Evolutionary conservation across 2,797 vertebrate genomes (phyloP).

Genomic region (Notolabrus celidotus): DNA sequence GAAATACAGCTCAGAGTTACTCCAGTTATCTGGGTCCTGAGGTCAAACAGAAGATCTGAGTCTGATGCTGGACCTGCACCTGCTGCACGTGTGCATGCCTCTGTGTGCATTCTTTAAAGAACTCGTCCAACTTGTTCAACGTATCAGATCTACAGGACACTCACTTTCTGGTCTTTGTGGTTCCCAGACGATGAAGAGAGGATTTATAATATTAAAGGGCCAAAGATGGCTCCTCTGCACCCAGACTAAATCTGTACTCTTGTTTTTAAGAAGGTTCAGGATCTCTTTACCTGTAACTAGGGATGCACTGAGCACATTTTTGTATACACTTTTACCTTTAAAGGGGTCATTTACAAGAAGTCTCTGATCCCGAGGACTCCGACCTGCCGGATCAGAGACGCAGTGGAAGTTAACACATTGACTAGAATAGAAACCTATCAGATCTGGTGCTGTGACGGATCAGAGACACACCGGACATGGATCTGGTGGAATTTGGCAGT

Average conservation of each 20-base stretch:
- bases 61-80: slow-evolving; percentile 14
- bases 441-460: no score
- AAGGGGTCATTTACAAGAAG: no score
- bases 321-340: no score
- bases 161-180: slow-evolving; percentile 7
- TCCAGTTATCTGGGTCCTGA: slow-evolving; percentile 20
- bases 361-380: no score
- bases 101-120: slow-evolving; percentile 36
- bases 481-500: no score
- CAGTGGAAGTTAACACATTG: no score
- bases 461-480: no score
- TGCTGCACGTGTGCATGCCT: slow-evolving; percentile 9
- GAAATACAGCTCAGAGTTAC: not conserved
- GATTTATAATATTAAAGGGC: no score
- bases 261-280: not conserved
- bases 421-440: no score
- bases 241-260: not conserved
- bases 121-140: slow-evolving; percentile 20
- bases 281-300: not conserved
- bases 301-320: no score
- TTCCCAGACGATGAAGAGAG: not conserved
- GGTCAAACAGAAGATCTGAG: slow-evolving; percentile 6
- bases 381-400: no score
- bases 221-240: not conserved
- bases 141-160: slow-evolving; percentile 26